phyloP scores from a whole-genome alignment of 2,113 vertebrate genomes.

The Eudyptes chrysolophus region DNA sequence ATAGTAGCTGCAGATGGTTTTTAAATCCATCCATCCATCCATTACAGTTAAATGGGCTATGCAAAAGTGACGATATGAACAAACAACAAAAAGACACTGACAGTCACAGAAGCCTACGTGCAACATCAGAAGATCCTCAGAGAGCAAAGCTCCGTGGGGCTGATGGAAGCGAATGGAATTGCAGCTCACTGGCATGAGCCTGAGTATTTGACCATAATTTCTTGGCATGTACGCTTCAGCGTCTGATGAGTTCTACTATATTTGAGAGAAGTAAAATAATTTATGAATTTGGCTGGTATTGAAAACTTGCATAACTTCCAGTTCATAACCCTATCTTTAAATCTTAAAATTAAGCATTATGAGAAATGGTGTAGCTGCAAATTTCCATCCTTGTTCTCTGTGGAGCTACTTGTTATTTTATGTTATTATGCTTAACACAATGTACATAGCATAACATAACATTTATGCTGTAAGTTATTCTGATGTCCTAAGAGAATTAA shows the following conservation, averaged over 20 bases:
- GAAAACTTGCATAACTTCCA: background rate
- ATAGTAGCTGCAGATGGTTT: conserved; percentile 43
- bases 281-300: background rate
- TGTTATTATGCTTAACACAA: background rate
- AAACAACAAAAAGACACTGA: background rate
- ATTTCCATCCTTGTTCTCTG: background rate
- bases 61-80: background rate
- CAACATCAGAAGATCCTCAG: background rate
- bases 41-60: background rate
- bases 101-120: background rate
- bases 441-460: background rate
- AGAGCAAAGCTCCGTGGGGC: background rate
- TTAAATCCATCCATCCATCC: conserved; percentile 7
- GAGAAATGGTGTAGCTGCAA: background rate
- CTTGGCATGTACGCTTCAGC: background rate
- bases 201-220: background rate
- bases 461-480: background rate
- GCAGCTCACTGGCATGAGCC: background rate
- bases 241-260: background rate
- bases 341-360: background rate
- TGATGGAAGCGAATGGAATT: background rate
- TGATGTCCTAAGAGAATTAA: background rate
- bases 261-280: background rate
- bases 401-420: background rate
- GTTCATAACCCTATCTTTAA: background rate